Evolutionary conservation across 2,888 invertebrate species (phyloP).

Genomic region (Macrosoma leucophasiata): DNA sequence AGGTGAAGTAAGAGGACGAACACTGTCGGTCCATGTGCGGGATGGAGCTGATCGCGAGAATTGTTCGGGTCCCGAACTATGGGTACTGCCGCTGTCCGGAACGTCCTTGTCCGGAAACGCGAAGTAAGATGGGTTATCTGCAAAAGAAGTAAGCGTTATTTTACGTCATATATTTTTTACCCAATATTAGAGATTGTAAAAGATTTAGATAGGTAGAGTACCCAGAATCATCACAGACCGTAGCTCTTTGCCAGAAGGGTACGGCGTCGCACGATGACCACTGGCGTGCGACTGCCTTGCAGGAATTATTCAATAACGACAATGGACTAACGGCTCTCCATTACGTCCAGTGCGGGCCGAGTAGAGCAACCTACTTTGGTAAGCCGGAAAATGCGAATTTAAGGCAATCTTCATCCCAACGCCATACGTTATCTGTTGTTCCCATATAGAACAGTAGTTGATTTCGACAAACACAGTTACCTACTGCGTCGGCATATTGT

Average conservation of each 20-base stretch:
- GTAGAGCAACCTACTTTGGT: conserved; percentile 66
- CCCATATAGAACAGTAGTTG: conserved; percentile 26
- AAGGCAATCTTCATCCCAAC: conserved; percentile 64
- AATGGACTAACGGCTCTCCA: conserved; percentile 70
- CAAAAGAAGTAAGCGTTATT: conserved; percentile 33
- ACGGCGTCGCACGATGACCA: conserved; percentile 27
- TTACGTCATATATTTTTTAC: no score
- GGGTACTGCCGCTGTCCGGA: conserved; percentile 43
- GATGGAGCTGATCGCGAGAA: conserved; percentile 82
- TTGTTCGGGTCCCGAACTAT: conserved; percentile 64
- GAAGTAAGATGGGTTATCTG: conserved; percentile 89
- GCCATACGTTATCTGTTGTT: conserved; percentile 41
- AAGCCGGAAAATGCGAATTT: conserved; percentile 73
- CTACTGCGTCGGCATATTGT: no score
- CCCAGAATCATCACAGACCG: conserved; percentile 26
- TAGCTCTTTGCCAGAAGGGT: conserved; percentile 8
- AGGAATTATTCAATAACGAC: conserved; percentile 72
- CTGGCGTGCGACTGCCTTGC: conserved; percentile 38
- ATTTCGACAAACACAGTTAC: no score
- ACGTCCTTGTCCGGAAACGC: conserved; percentile 76
- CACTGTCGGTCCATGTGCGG: conserved; percentile 70
- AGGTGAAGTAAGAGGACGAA: conserved; percentile 54
- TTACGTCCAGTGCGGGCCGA: conserved; percentile 56
- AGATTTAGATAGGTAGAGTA: no score
- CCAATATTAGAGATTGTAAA: no score